These are phyloP conservation scores for Drosophila yooni DNA, from an alignment of 2,888 invertebrate genomes.

Conservation along the genomic window DNA sequence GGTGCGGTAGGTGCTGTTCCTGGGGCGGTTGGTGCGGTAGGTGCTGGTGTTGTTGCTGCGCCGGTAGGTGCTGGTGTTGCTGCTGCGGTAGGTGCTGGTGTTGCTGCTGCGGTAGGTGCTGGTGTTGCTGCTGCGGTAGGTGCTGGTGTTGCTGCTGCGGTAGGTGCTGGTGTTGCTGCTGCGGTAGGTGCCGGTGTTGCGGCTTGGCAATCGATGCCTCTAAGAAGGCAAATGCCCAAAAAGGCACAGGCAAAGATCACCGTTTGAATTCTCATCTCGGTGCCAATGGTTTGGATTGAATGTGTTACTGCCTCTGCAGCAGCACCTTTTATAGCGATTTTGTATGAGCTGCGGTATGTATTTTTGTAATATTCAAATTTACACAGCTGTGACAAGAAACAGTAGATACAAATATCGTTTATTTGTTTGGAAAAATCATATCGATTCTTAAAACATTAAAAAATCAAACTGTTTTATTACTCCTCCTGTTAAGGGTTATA, in stretches of 20 bases:
- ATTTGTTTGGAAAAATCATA: background rate
- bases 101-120: too few species aligned
- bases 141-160: too few species aligned
- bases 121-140: too few species aligned
- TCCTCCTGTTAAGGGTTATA: background rate
- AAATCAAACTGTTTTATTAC: background rate
- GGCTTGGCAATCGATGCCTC: background rate
- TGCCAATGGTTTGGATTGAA: background rate
- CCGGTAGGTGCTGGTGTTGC: too few species aligned
- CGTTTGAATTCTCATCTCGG: constrained; percentile 25
- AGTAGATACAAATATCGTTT: background rate
- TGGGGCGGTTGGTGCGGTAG: too few species aligned
- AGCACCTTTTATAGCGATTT: constrained; percentile 14
- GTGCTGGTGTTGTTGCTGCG: too few species aligned
- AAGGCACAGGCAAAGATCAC: constrained; percentile 13
- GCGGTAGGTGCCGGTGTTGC: too few species aligned
- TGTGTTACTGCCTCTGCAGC: background rate
- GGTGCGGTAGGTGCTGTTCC: too few species aligned
- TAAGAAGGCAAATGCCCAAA: constrained; percentile 17
- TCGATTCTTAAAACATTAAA: background rate
- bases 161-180: too few species aligned
- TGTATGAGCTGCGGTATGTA: background rate
- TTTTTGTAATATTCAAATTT: background rate
- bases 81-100: too few species aligned
- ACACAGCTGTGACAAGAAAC: background rate